These are phyloP conservation scores for Xenus cinereus DNA, from an alignment of 2,113 vertebrate species.

Conservation along the genomic window DNA sequence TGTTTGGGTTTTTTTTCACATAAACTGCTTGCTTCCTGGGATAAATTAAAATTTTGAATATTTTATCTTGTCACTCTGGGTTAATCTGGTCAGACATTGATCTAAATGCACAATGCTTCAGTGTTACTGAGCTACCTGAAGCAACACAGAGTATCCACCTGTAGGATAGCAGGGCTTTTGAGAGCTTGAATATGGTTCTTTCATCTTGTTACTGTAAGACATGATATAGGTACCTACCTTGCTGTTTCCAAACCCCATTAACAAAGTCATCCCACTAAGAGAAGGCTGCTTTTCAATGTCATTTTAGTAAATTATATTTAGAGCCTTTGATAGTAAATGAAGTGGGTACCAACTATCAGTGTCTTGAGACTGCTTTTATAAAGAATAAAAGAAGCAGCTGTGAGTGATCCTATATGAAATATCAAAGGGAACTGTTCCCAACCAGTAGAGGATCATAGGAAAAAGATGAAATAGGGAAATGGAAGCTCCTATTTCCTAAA, in stretches of 20 bases:
- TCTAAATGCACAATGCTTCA: neutral
- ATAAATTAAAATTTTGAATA: constrained; percentile 12
- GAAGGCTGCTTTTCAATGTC: neutral
- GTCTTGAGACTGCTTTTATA: neutral
- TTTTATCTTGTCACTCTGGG: neutral
- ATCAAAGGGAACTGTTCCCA: neutral
- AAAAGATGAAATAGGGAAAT: constrained; percentile 8
- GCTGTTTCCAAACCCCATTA: neutral
- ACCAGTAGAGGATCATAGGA: neutral
- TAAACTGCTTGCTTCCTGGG: neutral
- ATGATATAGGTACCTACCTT: neutral
- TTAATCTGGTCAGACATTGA: neutral
- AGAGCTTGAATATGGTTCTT: constrained; percentile 18
- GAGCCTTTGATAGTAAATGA: constrained; percentile 40
- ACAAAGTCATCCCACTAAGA: neutral
- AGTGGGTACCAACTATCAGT: neutral
- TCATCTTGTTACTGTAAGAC: neutral
- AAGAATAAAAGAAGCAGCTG: neutral
- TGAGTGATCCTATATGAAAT: neutral
- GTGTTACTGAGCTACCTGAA: constrained; percentile 16
- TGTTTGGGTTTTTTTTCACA: neutral
- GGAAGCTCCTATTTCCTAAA: neutral
- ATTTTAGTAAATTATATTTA: neutral
- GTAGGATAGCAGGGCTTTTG: neutral
- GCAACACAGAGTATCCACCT: neutral